Evolutionary conservation across 2,113 vertebrate species (phyloP).

Genomic region (Cyphomyrus discorhynchus): DNA sequence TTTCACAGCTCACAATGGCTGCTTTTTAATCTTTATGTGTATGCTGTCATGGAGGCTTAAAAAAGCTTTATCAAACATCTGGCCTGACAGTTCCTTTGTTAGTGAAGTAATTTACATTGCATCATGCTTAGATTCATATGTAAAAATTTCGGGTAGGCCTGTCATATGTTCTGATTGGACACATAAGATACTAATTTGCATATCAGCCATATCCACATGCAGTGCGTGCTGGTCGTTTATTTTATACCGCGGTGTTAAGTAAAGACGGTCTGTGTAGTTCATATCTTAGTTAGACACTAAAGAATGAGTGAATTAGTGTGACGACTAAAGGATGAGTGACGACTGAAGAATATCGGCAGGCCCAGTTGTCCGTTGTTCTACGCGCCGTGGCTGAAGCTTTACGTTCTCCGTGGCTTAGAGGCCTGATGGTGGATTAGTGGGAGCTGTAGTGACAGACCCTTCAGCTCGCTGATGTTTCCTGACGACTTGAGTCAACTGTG

Average conservation of each 20-base stretch:
- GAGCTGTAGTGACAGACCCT: background rate
- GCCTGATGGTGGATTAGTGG: background rate
- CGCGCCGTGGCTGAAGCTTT: background rate
- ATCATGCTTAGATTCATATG: background rate
- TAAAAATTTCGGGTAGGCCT: background rate
- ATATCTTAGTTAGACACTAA: background rate
- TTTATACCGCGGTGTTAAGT: background rate
- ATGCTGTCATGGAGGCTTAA: background rate
- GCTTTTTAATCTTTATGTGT: background rate
- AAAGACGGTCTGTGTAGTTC: background rate
- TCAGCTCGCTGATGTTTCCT: background rate
- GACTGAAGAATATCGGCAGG: background rate
- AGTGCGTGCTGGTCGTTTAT: background rate
- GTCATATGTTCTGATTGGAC: background rate
- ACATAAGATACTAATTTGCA: background rate
- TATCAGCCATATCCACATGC: background rate
- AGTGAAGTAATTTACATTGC: background rate
- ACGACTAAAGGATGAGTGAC: background rate
- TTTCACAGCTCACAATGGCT: background rate
- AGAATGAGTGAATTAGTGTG: background rate
- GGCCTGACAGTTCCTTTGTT: background rate
- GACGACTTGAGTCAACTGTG: background rate
- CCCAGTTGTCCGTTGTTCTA: background rate
- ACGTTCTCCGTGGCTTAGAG: background rate
- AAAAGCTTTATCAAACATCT: background rate